A percentile compares a stretch with the other conserved stretches of the same genome.
These are phyloP conservation scores for Alfaro cultratus DNA, from an alignment of 2,797 vertebrate genomes.

Conservation along the genomic window DNA sequence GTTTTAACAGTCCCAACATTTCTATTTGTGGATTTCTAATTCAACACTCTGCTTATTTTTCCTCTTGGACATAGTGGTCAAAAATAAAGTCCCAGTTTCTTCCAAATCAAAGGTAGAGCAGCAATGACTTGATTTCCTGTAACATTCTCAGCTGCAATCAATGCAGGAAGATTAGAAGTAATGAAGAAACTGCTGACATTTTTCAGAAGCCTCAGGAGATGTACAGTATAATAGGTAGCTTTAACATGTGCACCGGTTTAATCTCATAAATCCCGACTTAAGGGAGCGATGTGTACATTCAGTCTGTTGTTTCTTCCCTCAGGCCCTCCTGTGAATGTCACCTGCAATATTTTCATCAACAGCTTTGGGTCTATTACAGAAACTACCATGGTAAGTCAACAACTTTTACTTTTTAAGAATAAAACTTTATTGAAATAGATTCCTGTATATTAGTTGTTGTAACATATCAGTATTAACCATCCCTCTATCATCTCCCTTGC, in stretches of 20 bases:
- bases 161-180: constrained; percentile 7
- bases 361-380: constrained; percentile 95
- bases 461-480: neutral
- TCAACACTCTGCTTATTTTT: neutral
- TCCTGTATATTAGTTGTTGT: neutral
- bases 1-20: neutral
- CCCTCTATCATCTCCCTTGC: neutral
- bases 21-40: neutral
- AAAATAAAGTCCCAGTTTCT: neutral
- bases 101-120: neutral
- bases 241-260: constrained; percentile 6
- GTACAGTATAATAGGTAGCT: constrained; percentile 8
- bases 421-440: neutral
- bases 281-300: constrained; percentile 22
- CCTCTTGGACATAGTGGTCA: neutral
- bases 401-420: neutral
- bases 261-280: constrained; percentile 25
- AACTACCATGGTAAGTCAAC: constrained; percentile 91
- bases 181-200: constrained; percentile 17
- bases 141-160: constrained; percentile 16
- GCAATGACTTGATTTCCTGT: neutral
- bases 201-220: constrained; percentile 17
- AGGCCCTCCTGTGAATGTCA: constrained; percentile 94
- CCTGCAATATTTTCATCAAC: constrained; percentile 97
- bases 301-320: constrained; percentile 48